Evolutionary conservation across 2,797 vertebrate genomes (phyloP).

Genomic region (Hemitrygon akajei): DNA sequence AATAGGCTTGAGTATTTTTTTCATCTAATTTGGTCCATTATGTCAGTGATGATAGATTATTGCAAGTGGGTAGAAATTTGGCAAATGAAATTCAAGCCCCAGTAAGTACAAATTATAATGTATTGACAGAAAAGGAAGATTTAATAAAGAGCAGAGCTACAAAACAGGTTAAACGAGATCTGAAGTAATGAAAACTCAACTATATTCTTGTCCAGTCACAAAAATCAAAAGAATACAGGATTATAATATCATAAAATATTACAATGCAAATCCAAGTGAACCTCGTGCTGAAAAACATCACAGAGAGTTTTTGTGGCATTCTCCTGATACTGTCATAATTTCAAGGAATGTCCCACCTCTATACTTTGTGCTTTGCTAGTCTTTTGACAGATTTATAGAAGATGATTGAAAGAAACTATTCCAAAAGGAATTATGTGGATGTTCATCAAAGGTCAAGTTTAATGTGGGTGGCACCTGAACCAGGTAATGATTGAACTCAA

Average conservation of each 20-base stretch:
- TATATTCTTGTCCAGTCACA: background rate
- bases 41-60: background rate
- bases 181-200: background rate
- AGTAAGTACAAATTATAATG: background rate
- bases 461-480: too few relatives aligned
- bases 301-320: background rate
- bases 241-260: background rate
- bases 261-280: background rate
- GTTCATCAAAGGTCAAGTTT: background rate
- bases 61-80: background rate
- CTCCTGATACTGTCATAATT: background rate
- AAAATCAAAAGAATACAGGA: background rate
- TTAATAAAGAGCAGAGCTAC: background rate
- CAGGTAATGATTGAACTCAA: too few relatives aligned
- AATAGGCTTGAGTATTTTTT: constrained; percentile 42
- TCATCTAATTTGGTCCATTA: constrained; percentile 47
- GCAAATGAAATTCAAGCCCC: background rate
- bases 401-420: background rate
- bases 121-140: background rate
- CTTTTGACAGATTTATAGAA: background rate
- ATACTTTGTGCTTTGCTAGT: background rate
- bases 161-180: background rate
- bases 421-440: background rate
- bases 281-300: background rate
- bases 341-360: background rate